These are phyloP conservation scores for Toxostoma redivivum DNA, from an alignment of 2,113 vertebrate species.

Conservation along the genomic window DNA sequence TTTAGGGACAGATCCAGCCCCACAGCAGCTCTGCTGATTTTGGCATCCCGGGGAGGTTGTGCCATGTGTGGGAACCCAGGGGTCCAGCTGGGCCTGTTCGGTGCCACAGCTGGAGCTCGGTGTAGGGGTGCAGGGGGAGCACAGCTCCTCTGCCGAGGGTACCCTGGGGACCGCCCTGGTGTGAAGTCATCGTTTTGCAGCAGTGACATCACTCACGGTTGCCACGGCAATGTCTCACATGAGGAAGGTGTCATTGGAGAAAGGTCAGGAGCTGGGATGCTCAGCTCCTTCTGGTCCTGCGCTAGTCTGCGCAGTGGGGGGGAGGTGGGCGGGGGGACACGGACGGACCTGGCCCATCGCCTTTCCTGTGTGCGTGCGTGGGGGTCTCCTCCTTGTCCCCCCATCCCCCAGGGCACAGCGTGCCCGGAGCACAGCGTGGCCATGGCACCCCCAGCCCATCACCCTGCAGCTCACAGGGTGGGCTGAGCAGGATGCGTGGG, in stretches of 20 bases:
- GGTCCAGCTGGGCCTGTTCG: neutral
- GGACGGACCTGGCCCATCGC: too few relatives aligned
- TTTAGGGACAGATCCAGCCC: neutral
- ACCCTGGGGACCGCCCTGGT: neutral
- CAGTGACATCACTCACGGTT: conserved; percentile 33
- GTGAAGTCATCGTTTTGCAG: conserved; percentile 34
- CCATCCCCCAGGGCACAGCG: neutral
- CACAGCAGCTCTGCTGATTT: neutral
- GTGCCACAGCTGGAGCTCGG: fast-evolving
- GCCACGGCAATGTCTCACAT: neutral
- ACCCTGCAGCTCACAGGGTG: neutral
- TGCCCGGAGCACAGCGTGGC: neutral
- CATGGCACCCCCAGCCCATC: neutral
- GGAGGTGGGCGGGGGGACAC: too few relatives aligned
- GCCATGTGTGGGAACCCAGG: fast-evolving
- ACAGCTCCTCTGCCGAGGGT: neutral
- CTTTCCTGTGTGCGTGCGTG: fast-evolving
- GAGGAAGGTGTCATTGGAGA: conserved; percentile 36
- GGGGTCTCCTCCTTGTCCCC: fast-evolving
- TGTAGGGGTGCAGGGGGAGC: fast-evolving
- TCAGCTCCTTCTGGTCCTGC: neutral
- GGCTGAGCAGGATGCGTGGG: neutral
- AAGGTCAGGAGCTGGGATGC: conserved; percentile 47
- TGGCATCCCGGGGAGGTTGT: fast-evolving
- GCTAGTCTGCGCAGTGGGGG: neutral